A percentile compares a stretch with the other conserved stretches of the same genome.
phyloP scores from a whole-genome alignment of 2,113 vertebrate species.

The Spea bombifrons region DNA sequence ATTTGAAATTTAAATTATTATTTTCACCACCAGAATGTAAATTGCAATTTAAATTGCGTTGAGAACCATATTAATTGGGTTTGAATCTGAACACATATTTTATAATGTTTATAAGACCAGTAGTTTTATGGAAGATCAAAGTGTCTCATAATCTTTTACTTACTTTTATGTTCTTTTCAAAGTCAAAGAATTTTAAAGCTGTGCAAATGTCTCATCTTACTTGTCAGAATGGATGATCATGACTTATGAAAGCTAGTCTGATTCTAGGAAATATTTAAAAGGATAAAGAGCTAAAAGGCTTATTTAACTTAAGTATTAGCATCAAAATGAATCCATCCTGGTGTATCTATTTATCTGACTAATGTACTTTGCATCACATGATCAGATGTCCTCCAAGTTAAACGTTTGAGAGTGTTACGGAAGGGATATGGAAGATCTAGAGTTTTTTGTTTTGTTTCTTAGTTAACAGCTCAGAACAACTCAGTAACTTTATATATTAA shows the following conservation, averaged over 20 bases:
- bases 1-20: slow-evolving; percentile 32
- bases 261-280: background rate
- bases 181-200: slow-evolving; percentile 36
- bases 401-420: no score
- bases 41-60: slow-evolving; percentile 29
- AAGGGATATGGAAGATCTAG: no score
- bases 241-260: background rate
- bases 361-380: no score
- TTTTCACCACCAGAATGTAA: slow-evolving; percentile 28
- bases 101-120: slow-evolving; percentile 38
- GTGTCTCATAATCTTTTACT: slow-evolving; percentile 30
- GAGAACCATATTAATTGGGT: slow-evolving; percentile 24
- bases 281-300: slow-evolving; percentile 3
- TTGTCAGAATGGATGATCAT: background rate
- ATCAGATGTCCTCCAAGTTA: no score
- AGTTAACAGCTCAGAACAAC: no score
- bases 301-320: background rate
- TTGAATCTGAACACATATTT: slow-evolving; percentile 23
- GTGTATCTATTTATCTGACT: background rate
- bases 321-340: background rate
- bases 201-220: background rate
- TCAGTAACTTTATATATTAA: no score
- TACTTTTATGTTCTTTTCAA: slow-evolving; percentile 40
- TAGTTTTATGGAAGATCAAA: slow-evolving; percentile 37
- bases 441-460: no score